Conservation (phyloP, 2,797 vertebrate species). For the Mionectes olivaceus region DNA sequence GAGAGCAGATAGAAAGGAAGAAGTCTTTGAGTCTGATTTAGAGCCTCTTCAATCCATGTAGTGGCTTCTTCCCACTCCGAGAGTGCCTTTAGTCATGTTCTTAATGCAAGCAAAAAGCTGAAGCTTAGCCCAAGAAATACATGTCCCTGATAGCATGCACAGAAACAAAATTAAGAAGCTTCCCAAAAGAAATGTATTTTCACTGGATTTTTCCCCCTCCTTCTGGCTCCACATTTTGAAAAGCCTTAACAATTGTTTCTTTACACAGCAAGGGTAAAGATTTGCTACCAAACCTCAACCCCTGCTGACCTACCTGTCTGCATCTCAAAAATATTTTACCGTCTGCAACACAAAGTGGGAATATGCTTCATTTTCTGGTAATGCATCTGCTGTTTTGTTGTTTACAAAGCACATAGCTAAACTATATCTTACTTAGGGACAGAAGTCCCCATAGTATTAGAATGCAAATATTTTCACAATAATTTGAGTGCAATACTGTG, state of each 20-base stretch:
- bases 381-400: constrained; percentile 62
- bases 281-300: background rate
- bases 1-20: background rate
- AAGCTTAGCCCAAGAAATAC: constrained; percentile 9
- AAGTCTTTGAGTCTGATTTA: background rate
- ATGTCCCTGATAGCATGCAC: constrained; percentile 43
- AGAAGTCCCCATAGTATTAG: constrained; percentile 70
- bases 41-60: background rate
- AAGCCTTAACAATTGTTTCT: constrained; percentile 25
- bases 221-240: constrained; percentile 35
- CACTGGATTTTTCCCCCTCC: constrained; percentile 59
- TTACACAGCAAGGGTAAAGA: constrained; percentile 5
- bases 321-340: constrained; percentile 61
- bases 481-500: constrained; percentile 76
- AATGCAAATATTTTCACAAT: constrained; percentile 72
- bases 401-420: constrained; percentile 74
- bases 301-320: constrained; percentile 30
- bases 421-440: constrained; percentile 69
- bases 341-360: constrained; percentile 62
- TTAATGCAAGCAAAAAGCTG: background rate
- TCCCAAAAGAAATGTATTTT: constrained; percentile 74
- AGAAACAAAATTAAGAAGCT: constrained; percentile 42
- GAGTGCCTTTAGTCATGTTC: background rate
- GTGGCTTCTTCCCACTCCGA: background rate
- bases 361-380: constrained; percentile 63